Evolutionary conservation across 2,888 invertebrate species (phyloP).

Genomic region (Ethmia dodecea): DNA sequence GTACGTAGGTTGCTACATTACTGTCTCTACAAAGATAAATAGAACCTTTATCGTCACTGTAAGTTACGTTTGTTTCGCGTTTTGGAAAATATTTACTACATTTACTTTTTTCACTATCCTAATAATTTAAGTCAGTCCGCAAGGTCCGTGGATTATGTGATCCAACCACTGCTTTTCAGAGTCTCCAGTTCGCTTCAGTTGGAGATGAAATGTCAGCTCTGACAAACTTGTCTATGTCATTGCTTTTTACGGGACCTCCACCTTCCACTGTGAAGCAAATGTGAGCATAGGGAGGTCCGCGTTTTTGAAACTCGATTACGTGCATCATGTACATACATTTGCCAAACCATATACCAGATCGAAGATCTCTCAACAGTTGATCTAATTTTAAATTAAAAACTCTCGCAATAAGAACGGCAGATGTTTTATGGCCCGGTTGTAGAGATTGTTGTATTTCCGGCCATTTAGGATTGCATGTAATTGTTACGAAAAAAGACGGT

Average conservation of each 20-base stretch:
- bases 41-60: slow-evolving; percentile 10
- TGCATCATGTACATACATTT: neutral
- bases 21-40: slow-evolving; percentile 9
- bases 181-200: slow-evolving; percentile 4
- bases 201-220: slow-evolving; percentile 4
- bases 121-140: slow-evolving; percentile 7
- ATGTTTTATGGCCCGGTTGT: no score
- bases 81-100: neutral
- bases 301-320: neutral
- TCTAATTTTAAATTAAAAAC: no score
- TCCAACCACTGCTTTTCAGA: slow-evolving; percentile 5
- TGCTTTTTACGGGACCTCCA: neutral
- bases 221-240: neutral
- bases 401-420: no score
- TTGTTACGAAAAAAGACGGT: no score
- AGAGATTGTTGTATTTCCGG: no score
- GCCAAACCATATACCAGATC: no score
- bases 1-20: no score
- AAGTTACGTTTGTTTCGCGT: neutral
- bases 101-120: neutral
- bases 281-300: neutral
- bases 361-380: no score
- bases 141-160: slow-evolving; percentile 16
- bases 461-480: no score
- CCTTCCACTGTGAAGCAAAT: neutral